These are phyloP conservation scores for Spatulosminthurus flaviceps DNA, from an alignment of 2,888 invertebrate genomes.

Conservation along the genomic window DNA sequence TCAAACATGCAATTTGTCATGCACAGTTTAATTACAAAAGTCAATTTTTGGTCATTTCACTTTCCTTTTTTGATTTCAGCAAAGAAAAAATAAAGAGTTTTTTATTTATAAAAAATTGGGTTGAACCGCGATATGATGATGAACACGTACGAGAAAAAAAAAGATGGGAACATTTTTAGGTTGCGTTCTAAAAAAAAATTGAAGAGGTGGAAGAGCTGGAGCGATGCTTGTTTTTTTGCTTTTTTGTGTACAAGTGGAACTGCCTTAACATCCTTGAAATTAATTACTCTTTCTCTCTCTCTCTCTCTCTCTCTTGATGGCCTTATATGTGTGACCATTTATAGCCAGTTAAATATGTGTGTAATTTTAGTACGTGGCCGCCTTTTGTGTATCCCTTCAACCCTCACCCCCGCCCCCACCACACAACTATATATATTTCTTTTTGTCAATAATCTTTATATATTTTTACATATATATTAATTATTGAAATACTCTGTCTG, in stretches of 20 bases:
- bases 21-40: not conserved
- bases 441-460: not conserved
- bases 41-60: not conserved
- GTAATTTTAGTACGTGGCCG: conserved; percentile 51
- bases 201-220: not conserved
- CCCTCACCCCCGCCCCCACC: conserved; percentile 22
- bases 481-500: no score
- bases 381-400: conserved; percentile 48
- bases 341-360: conserved; percentile 46
- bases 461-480: no score
- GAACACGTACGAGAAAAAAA: not conserved
- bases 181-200: not conserved
- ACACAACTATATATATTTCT: conserved; percentile 20
- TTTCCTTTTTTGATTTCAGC: not conserved
- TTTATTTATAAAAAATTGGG: no score
- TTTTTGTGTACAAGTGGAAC: conserved; percentile 41
- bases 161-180: not conserved
- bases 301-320: conserved; percentile 46
- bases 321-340: conserved; percentile 44
- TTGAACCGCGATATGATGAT: no score
- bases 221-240: conserved; percentile 37
- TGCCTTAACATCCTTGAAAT: conserved; percentile 30
- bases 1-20: not conserved
- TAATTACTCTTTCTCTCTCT: no score
- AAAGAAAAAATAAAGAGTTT: not conserved